Evolutionary conservation across 53 echinoderm and acorn worm genomes (phyloP), one percentile per base, ranked within the genome.

Genomic region (Echinarachnius parma): DNA sequence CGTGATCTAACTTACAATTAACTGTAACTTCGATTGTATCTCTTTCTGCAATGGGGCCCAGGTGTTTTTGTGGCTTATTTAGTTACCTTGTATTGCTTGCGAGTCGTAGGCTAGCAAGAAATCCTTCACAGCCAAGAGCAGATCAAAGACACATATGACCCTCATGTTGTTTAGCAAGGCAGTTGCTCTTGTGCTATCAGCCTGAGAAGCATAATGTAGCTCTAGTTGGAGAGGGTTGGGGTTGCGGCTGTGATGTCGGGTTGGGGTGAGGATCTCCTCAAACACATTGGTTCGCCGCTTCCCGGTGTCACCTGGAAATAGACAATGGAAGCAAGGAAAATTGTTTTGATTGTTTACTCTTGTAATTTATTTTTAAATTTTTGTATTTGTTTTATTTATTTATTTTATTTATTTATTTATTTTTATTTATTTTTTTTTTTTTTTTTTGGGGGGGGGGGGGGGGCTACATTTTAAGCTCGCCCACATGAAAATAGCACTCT

Each of bases 141-240:
- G 77, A 62, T 98, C 98, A 74, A 98, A 81, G 34, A 98, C 86
- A 56, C 92, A 91, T 42, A 98, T 80, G 10, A 98, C 98, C 48
- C 98, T 69, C 98, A 98, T 98, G 78, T 98, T 98, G 80, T 98
- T 98, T 9, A 98, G 86, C 14, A 98, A 78, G 5, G 92, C 82
- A 0, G 98, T 98, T 26, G 84, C 91, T 42, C 88, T 85, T 34
- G 85, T 87, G 69, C 62, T 84, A 34, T 88, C 91, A 3, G 65
- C 62, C 69, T 85, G 82, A 5, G 83, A 85, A 29, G 79, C 70
- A 47, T 83, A 98, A 91, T 92, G 98, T 0, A 98, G 80, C 77
- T 98, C 98, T 33, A 98, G 60, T 81, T 98, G 98, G 8, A 98
- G 86, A 21, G 98, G 90, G 72, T 98, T 91, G 30, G 83, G 88